Conservation (phyloP, 2,797 vertebrate species). For the Catostomus latipinnis region DNA sequence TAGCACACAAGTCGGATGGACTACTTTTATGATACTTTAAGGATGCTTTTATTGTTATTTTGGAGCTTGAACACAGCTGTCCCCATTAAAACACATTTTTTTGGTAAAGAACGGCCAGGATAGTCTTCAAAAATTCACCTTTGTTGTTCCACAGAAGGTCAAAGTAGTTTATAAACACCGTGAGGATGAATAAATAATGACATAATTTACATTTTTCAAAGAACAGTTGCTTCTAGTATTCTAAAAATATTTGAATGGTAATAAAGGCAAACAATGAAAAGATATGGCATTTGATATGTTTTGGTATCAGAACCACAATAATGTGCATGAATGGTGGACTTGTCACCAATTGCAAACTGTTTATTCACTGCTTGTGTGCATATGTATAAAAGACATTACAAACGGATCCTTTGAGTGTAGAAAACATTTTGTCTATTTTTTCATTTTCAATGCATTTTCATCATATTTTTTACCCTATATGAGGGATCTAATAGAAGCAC, state of each 20-base stretch:
- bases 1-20: too few relatives aligned
- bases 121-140: background rate
- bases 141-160: background rate
- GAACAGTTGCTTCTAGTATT: constrained; percentile 36
- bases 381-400: background rate
- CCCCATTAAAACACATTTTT: too few relatives aligned
- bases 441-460: constrained; percentile 4
- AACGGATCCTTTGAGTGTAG: background rate
- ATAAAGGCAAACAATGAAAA: constrained; percentile 70
- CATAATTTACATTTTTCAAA: background rate
- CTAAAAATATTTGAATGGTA: constrained; percentile 68
- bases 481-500: constrained; percentile 5
- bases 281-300: constrained; percentile 67
- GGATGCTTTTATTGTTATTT: too few relatives aligned
- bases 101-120: too few relatives aligned
- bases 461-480: constrained; percentile 39
- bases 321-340: constrained; percentile 66
- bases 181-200: background rate
- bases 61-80: too few relatives aligned
- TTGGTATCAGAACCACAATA: constrained; percentile 64
- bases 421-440: constrained; percentile 2
- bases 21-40: too few relatives aligned
- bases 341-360: constrained; percentile 54
- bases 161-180: background rate
- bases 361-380: constrained; percentile 41